A percentile compares a stretch with the other conserved stretches of the same genome.
phyloP scores from a whole-genome alignment of 2,888 invertebrate genomes.

The Epicampocera succincta region DNA sequence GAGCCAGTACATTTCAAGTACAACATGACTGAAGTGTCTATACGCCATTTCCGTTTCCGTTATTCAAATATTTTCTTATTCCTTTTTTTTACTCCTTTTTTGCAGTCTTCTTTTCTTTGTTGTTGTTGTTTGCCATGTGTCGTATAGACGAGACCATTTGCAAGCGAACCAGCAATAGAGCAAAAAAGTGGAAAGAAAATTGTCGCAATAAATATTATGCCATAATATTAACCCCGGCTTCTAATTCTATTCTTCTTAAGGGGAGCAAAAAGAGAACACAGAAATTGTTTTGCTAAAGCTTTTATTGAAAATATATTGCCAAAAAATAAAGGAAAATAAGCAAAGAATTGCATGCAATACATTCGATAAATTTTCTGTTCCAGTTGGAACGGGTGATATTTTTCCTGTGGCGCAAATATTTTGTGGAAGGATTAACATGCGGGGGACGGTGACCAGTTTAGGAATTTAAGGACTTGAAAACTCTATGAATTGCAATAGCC shows the following conservation, averaged over 20 bases:
- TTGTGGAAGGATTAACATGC: no score
- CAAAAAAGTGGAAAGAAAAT: slow-evolving; percentile 38
- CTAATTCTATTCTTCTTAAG: slow-evolving; percentile 13
- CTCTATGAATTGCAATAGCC: no score
- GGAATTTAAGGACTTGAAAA: no score
- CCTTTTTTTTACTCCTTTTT: not conserved
- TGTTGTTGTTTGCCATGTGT: slow-evolving; percentile 42
- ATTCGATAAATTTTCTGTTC: slow-evolving; percentile 8
- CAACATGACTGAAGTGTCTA: slow-evolving; percentile 65
- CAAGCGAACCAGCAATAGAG: slow-evolving; percentile 33
- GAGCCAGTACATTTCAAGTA: not conserved
- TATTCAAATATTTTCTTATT: slow-evolving; percentile 50
- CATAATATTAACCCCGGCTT: slow-evolving; percentile 66
- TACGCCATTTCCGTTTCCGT: slow-evolving; percentile 68
- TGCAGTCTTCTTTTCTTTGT: not conserved
- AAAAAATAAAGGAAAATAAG: slow-evolving; percentile 33
- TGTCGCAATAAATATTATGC: slow-evolving; percentile 69
- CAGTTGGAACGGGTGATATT: slow-evolving; percentile 1
- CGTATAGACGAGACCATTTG: slow-evolving; percentile 41
- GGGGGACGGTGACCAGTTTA: no score
- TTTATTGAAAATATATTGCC: slow-evolving; percentile 61
- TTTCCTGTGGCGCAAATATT: no score
- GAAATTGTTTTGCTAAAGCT: slow-evolving; percentile 48
- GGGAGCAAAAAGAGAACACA: not conserved
- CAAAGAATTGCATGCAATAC: slow-evolving; percentile 6